Conservation (phyloP, 2,113 vertebrate species). For the Cacatua alba region DNA sequence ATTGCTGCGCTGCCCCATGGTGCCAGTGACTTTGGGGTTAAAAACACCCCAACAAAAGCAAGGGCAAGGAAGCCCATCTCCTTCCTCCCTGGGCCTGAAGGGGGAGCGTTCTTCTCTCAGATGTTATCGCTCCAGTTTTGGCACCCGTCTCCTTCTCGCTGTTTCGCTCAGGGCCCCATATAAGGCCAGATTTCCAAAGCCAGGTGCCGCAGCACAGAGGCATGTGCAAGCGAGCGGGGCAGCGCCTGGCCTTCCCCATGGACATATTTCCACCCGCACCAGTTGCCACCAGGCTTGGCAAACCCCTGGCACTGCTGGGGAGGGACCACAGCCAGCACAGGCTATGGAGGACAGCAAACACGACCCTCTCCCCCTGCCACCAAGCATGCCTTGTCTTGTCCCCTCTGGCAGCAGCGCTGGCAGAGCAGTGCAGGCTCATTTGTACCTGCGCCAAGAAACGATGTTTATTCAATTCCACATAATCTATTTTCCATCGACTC, state of each 20-base stretch:
- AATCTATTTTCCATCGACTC: conserved; percentile 63
- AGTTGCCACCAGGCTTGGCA: not conserved
- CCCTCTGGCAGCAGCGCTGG: conserved; percentile 12
- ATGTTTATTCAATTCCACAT: conserved; percentile 51
- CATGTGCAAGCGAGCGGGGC: not conserved
- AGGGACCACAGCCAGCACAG: not conserved
- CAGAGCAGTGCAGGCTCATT: not conserved
- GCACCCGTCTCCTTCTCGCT: not conserved
- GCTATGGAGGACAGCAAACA: not conserved
- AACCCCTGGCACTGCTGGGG: not conserved
- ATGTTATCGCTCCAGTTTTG: conserved; percentile 8
- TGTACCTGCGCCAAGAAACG: conserved; percentile 24
- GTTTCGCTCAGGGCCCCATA: conserved; percentile 61
- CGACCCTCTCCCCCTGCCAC: not conserved
- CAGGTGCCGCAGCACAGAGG: conserved; percentile 45
- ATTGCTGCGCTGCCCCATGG: not conserved
- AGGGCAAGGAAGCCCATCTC: not conserved
- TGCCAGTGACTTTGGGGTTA: not conserved
- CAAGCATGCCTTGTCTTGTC: not conserved
- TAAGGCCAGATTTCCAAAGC: conserved; percentile 58
- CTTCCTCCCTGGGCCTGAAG: conserved; percentile 42
- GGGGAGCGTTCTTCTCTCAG: conserved; percentile 52
- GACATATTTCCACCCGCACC: not conserved
- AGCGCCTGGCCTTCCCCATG: not conserved
- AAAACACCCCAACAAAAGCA: not conserved